Base-by-base conservation (phyloP, 1,140 invertebrate species). In the Psilanteris sp. region DNA sequence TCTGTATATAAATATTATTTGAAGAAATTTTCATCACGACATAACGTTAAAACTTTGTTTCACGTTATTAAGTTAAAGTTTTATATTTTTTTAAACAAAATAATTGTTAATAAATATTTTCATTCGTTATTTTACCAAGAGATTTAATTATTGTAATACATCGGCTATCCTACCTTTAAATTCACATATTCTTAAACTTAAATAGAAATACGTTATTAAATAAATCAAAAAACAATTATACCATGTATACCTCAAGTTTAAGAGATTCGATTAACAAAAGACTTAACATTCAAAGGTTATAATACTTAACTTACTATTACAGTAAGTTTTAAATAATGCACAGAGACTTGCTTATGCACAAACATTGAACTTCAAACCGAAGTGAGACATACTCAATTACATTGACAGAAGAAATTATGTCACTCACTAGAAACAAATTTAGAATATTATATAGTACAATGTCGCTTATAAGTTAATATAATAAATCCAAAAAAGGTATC, bases 341-440 rank as follows among this genome's bases (percentile, higher is more conserved):
- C n/a, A n/a, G n/a, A n/a, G n/a, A n/a, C n/a, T n/a, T 7, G 10
- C 14, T 52, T 34, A 24, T 50, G 36, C 15, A 14, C 2, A 44
- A 54, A 43, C 43, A 70, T 59, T 70, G 36, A 70, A 59, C 34
- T 67, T 70, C 8, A 57, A 55, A n/a, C 44, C 4, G 18, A 18
- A 59, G 1, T 14, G 14, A 55, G 11, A 20, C n/a, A 20, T 20
- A 20, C 6, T 20, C 18, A 20, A 6, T 3, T 20, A 20, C 6
- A 20, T 20, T 20, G 6, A 3, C 18, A 3, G 10, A 39, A 15
- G 9, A 6, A 26, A n/a, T n/a, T n/a, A n/a, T n/a, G n/a, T n/a
- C n/a, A n/a, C n/a, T n/a, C n/a, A n/a, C n/a, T n/a, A n/a, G n/a
- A n/a, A n/a, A n/a, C n/a, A n/a, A 26, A 24, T 16, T 41, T 24